phyloP scores from a whole-genome alignment of 2,113 vertebrate genomes.

The Coptodon rendalli region DNA sequence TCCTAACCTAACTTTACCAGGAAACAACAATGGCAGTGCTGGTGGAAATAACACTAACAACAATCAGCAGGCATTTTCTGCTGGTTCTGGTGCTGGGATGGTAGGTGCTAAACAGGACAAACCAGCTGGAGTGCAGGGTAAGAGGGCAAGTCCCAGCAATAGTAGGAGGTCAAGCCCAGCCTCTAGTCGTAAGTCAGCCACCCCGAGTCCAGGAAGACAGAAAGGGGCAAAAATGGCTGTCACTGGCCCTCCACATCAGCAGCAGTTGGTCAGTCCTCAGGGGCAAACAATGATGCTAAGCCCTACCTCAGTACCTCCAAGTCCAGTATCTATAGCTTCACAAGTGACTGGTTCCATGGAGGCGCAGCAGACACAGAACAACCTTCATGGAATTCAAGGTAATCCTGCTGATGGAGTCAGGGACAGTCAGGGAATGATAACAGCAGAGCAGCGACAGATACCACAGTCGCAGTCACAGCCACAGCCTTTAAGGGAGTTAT shows the following conservation, averaged over 20 bases:
- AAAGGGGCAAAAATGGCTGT: constrained; percentile 84
- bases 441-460: constrained; percentile 74
- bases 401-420: constrained; percentile 73
- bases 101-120: constrained; percentile 83
- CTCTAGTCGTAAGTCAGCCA: constrained; percentile 86
- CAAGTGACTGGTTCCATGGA: constrained; percentile 57
- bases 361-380: constrained; percentile 71
- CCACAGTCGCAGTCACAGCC: constrained; percentile 52
- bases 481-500: constrained; percentile 76
- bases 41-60: constrained; percentile 62
- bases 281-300: constrained; percentile 79
- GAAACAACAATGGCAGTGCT: constrained; percentile 58
- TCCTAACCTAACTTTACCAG: constrained; percentile 74
- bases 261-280: constrained; percentile 76
- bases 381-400: constrained; percentile 61
- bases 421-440: constrained; percentile 68
- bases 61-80: constrained; percentile 59
- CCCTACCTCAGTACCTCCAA: constrained; percentile 73
- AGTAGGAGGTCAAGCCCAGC: constrained; percentile 92
- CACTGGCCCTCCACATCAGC: constrained; percentile 75
- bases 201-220: constrained; percentile 92
- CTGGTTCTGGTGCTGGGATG: constrained; percentile 35
- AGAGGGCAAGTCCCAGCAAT: constrained; percentile 92
- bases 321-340: constrained; percentile 72
- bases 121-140: constrained; percentile 78